Percentiles rank a stretch among this genome's conserved stretches.
Conservation (phyloP, 2,888 invertebrate species). For the Orgyia antiqua region DNA sequence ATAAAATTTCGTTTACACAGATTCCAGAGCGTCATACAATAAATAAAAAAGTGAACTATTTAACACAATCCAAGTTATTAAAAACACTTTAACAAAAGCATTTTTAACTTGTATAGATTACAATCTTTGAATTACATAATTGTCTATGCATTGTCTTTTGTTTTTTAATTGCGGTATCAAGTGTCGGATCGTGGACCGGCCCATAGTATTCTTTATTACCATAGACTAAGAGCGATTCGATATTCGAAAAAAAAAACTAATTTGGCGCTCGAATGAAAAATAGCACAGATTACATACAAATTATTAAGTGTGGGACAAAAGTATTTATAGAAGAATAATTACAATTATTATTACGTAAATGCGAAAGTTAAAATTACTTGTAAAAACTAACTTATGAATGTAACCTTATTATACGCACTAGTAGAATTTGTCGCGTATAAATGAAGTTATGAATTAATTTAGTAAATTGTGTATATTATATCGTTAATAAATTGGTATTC, state of each 20-base stretch:
- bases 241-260: not conserved
- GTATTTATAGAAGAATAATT: constrained; percentile 3
- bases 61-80: constrained; percentile 2
- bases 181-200: not conserved
- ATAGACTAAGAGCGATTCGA: not conserved
- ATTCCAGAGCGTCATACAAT: too few species aligned
- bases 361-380: constrained; percentile 3
- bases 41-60: too few species aligned
- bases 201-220: not conserved
- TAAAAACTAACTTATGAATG: not conserved
- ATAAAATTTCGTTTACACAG: too few species aligned
- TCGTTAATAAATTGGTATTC: too few species aligned
- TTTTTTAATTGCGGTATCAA: not conserved
- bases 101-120: not conserved
- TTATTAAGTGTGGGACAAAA: constrained; percentile 6
- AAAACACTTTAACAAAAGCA: constrained; percentile 4
- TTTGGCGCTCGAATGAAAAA: too few species aligned
- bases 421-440: not conserved
- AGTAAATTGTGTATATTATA: too few species aligned
- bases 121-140: constrained; percentile 4
- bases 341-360: constrained; percentile 2
- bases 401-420: not conserved
- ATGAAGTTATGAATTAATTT: too few species aligned
- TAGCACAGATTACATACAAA: not conserved
- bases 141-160: not conserved